Evolutionary conservation across 2,888 invertebrate genomes (phyloP).

Genomic region (Zhengitettix transpicula): DNA sequence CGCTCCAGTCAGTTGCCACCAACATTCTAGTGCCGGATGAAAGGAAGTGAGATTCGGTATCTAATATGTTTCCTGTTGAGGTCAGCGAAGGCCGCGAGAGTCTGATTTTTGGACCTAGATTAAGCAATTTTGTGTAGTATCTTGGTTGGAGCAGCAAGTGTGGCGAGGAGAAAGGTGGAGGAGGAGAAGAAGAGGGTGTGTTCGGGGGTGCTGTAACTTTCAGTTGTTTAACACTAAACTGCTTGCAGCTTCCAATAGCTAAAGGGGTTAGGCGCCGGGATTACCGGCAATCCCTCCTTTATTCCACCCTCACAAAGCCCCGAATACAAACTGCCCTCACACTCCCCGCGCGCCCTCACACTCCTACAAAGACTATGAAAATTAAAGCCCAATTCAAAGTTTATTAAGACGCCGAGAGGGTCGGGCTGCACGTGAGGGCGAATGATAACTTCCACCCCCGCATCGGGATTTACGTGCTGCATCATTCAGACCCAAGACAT

Average conservation of each 20-base stretch:
- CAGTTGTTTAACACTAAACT: neutral
- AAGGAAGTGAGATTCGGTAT: no score
- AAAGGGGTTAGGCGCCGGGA: neutral
- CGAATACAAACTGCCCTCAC: neutral
- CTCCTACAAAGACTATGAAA: conserved; percentile 2
- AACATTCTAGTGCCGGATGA: no score
- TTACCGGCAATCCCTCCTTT: neutral
- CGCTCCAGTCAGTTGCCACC: no score
- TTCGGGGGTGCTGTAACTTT: neutral
- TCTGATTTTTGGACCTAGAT: no score
- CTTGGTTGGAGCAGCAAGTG: no score
- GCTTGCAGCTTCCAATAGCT: neutral
- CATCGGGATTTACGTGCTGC: neutral
- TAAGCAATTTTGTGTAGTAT: no score
- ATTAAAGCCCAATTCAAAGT: conserved; percentile 6
- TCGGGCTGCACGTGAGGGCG: no score
- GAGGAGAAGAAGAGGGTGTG: no score
- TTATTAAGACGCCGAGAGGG: conserved; percentile 3
- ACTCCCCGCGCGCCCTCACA: neutral
- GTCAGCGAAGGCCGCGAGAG: no score
- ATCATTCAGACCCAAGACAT: neutral
- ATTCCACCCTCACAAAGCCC: neutral
- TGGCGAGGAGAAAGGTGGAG: no score
- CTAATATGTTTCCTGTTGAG: no score
- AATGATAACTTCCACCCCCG: neutral